Evolutionary conservation across 92 coral and sea anemone species (phyloP).

Genomic region (Epizoanthus ramosus): DNA sequence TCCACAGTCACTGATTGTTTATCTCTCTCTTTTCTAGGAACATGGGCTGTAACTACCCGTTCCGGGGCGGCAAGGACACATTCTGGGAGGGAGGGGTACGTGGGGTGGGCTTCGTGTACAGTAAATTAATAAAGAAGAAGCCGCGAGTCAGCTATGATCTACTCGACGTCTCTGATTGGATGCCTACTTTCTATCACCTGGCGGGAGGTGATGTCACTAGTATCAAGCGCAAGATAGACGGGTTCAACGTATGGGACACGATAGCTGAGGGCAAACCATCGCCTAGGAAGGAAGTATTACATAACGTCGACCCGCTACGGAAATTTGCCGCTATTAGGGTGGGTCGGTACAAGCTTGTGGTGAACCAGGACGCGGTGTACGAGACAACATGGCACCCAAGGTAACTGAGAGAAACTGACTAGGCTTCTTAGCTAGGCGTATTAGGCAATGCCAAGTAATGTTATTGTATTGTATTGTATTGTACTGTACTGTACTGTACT

Average conservation of each 20-base stretch:
- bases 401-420: slow-evolving; percentile 22
- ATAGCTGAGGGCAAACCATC: slow-evolving; percentile 76
- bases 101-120: slow-evolving; percentile 94
- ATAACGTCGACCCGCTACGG: slow-evolving; percentile 91
- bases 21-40: slow-evolving; percentile 59
- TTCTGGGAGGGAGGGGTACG: slow-evolving; percentile 99
- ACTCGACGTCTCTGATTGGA: slow-evolving; percentile 97
- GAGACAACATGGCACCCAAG: slow-evolving; percentile 86
- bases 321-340: slow-evolving; percentile 91
- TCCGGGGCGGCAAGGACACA: slow-evolving; percentile 94
- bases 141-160: slow-evolving; percentile 88
- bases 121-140: slow-evolving; percentile 78
- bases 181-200: slow-evolving; percentile 95
- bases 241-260: slow-evolving; percentile 92
- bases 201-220: slow-evolving; percentile 92
- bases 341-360: slow-evolving; percentile 77
- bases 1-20: background rate
- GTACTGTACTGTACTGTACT: too few species aligned
- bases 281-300: slow-evolving; percentile 89
- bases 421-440: background rate
- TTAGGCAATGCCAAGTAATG: too few species aligned
- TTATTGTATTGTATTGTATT: too few species aligned
- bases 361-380: slow-evolving; percentile 87
- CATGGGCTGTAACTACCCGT: slow-evolving; percentile 95
- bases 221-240: slow-evolving; percentile 80